Evolutionary conservation across 2,888 invertebrate species (phyloP).

Genomic region (Nasonovia ribisnigri): DNA sequence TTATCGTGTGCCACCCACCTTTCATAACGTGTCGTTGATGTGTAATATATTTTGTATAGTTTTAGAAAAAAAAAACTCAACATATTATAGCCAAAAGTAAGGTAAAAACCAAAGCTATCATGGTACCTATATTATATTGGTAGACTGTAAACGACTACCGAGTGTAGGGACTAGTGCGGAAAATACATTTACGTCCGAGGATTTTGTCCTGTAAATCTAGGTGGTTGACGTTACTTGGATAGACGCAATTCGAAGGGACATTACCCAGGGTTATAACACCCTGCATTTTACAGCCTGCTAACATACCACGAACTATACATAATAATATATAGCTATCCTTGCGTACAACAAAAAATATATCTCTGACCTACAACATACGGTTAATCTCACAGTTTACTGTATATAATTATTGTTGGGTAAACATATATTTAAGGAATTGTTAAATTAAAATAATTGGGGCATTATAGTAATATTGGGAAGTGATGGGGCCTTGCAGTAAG

Average conservation of each 20-base stretch:
- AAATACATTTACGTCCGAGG: background rate
- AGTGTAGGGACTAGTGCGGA: background rate
- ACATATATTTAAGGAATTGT: background rate
- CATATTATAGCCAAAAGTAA: no score
- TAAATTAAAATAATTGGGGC: background rate
- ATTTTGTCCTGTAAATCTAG: background rate
- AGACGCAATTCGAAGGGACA: background rate
- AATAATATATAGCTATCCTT: no score
- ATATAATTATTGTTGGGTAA: background rate
- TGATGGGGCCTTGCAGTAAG: background rate
- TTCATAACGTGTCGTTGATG: background rate
- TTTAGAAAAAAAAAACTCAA: background rate
- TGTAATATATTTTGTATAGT: background rate
- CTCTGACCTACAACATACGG: background rate
- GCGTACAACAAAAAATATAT: background rate
- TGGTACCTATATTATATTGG: no score
- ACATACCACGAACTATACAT: background rate
- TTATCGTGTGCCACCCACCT: fast-evolving
- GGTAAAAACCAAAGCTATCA: no score
- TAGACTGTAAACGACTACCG: background rate
- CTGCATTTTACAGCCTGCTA: background rate
- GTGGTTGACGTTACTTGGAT: background rate
- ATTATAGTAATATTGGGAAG: background rate
- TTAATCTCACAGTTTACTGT: background rate
- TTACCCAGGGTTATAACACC: background rate